Evolutionary conservation across 2,888 invertebrate species (phyloP), one percentile per base, ranked within the genome.

Genomic region (Meteorus cinctellus): DNA sequence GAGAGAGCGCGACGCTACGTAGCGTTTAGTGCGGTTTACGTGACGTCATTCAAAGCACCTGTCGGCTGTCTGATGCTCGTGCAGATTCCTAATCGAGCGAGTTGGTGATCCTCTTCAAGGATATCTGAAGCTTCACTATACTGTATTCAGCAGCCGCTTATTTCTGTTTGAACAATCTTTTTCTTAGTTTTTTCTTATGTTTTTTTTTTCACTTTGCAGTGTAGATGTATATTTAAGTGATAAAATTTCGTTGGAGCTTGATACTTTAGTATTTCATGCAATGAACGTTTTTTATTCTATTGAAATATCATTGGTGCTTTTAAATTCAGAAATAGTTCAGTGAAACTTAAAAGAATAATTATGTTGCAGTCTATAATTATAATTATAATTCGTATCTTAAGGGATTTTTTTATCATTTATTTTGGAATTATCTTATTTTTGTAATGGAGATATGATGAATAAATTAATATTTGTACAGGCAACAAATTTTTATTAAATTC

Each of bases 41-140:
- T 83, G 81, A 81, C 75, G 80, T 81, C 82, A 80, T 83, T 80
- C 68, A 48, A 74, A 79, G 79, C 80, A 82, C 81, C 83, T 82
- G 81, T 74, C 74, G 72, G 71, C 51, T 65, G 71, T 68, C 62
- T 73, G 48, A 62, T 55, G 6, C 41, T 70, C 69, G 70, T 72
- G 72, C 51, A 62, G 74, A 72, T 76, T 63, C 48, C 72, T 76
- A 74, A 74, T 65, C 48, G 63, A 76, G 63, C 29, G 34, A 36
- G 65, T 31, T 65, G 36, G 65, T 34, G 65, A 65, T 65, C 34
- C 41, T 65, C 65, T 63, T 1, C 19, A 34, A 65, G 36, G 65
- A 65, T 36, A 31, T 65, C 19, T 65, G 4, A 19, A 55, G 24
- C 55, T 55, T 8, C 8, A 6, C 55, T 55, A 55, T 19, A 55